Evolutionary conservation across 1,140 invertebrate genomes (phyloP).

Genomic region (Calosoma granatense): DNA sequence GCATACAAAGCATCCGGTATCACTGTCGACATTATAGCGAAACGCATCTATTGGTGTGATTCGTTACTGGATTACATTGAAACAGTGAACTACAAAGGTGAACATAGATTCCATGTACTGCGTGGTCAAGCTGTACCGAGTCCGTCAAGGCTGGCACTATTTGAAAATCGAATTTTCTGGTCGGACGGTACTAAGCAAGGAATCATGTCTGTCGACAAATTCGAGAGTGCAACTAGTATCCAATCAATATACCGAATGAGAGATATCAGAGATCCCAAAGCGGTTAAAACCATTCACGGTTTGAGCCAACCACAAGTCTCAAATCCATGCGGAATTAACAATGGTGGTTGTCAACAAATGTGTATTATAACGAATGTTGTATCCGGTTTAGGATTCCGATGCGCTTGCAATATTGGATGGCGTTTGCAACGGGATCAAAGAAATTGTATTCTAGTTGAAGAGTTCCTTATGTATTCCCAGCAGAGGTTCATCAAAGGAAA

Average conservation of each 20-base stretch:
- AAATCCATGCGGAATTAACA: conserved; percentile 85
- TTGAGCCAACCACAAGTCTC: conserved; percentile 62
- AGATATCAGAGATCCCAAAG: conserved; percentile 72
- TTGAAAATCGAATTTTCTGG: conserved; percentile 90
- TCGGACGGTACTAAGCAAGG: conserved; percentile 93
- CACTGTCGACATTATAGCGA: conserved; percentile 74
- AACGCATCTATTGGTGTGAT: conserved; percentile 93
- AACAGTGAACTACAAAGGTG: conserved; percentile 90
- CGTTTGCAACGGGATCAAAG: conserved; percentile 62
- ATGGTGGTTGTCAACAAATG: conserved; percentile 90
- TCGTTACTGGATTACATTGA: conserved; percentile 94
- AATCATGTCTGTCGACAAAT: conserved; percentile 86
- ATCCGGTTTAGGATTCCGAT: conserved; percentile 79
- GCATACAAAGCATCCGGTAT: conserved; percentile 84
- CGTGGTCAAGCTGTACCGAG: conserved; percentile 79
- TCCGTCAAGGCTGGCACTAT: conserved; percentile 72
- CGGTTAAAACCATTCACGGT: conserved; percentile 69
- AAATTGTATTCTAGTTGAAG: conserved; percentile 75
- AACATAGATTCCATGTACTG: conserved; percentile 64
- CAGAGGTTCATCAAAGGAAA: conserved; percentile 95
- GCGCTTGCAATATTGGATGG: conserved; percentile 90
- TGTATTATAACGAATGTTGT: conserved; percentile 81
- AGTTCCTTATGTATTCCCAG: conserved; percentile 95
- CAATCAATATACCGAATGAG: conserved; percentile 69
- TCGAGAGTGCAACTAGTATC: conserved; percentile 62